Base-by-base conservation (phyloP, 2,797 vertebrate species). In the Delichon dasypus region DNA sequence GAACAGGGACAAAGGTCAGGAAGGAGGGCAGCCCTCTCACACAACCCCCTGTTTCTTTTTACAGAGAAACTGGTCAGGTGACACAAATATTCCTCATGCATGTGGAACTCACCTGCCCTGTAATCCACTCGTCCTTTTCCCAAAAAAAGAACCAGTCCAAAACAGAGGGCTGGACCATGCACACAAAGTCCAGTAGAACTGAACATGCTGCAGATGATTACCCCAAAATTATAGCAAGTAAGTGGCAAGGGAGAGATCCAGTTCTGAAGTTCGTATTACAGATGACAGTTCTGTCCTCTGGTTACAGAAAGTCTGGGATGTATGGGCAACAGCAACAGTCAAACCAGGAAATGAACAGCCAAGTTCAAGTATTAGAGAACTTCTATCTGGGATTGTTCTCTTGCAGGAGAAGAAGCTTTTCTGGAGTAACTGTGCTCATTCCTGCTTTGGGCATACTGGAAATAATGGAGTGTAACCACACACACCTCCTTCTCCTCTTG, bases 1-100 rank as follows among this genome's bases (percentile, higher is more conserved):
- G 91, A 95, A 94, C 32, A 88, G 55, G 94, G 12, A 60, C 42
- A 45, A 45, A 66, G 34, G 53, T 97, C n/a, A 96, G 95, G 34
- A 79, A 65, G 38, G 71, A 85, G 47, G 4, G 29, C 34, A 81
- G 79, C 15, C 16, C 9, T 18, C 48, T 66, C 32, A 40, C 45
- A 64, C 25, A 27, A 22, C 7, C 27, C 29, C 3, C 54, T 1
- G 1, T 4, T 73, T 54, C 55, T 38, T 66, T 55, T 67, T 21
- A 51, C 22, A 54, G 0, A 86, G 34, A 54, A 82, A 71, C 16
- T 20, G 26, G 16, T 38, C 50, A 51, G 26, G 26, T 70, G 44
- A 81, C 53, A 81, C 36, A 77, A 68, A 60, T 14, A 21, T 16
- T 65, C 54, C 27, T 81, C 22, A 5, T 2, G 36, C 44, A 36